Percentiles rank a stretch among this genome's conserved stretches.
phyloP scores from a whole-genome alignment of 2,113 vertebrate species.

The Anser cygnoides region DNA sequence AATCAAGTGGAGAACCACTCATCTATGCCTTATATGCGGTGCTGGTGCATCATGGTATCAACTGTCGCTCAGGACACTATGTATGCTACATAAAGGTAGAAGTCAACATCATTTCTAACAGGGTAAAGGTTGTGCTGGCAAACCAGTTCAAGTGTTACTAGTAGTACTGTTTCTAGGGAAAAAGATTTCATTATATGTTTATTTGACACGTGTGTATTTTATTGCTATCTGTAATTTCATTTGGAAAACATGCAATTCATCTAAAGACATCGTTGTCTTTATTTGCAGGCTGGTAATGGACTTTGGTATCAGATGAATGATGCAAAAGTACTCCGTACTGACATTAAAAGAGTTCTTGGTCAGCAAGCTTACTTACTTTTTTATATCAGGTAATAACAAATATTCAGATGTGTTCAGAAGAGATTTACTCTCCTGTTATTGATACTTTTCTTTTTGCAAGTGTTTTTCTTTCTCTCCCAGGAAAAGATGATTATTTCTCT shows the following conservation, averaged over 20 bases:
- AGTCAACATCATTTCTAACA: background rate
- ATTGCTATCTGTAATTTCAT: background rate
- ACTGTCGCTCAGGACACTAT: slow-evolving; percentile 94
- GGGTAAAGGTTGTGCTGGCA: background rate
- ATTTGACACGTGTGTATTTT: background rate
- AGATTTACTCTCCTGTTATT: background rate
- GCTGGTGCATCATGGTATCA: slow-evolving; percentile 93
- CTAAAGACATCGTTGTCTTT: background rate
- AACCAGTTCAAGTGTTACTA: background rate
- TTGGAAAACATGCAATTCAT: background rate
- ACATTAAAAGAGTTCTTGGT: slow-evolving; percentile 91
- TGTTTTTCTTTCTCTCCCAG: background rate
- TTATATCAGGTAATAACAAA: slow-evolving; percentile 88
- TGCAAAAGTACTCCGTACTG: slow-evolving; percentile 87
- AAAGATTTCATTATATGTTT: background rate
- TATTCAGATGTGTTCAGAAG: background rate
- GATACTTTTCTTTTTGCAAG: background rate
- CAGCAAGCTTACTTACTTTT: slow-evolving; percentile 97
- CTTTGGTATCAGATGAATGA: slow-evolving; percentile 99
- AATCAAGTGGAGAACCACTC: slow-evolving; percentile 88
- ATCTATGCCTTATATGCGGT: slow-evolving; percentile 93
- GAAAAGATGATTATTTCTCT: background rate
- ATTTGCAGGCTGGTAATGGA: slow-evolving; percentile 88
- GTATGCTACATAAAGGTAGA: slow-evolving; percentile 94
- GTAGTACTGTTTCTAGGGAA: background rate